Base-by-base conservation (phyloP, 2,888 invertebrate genomes). In the Escarpia spicata region DNA sequence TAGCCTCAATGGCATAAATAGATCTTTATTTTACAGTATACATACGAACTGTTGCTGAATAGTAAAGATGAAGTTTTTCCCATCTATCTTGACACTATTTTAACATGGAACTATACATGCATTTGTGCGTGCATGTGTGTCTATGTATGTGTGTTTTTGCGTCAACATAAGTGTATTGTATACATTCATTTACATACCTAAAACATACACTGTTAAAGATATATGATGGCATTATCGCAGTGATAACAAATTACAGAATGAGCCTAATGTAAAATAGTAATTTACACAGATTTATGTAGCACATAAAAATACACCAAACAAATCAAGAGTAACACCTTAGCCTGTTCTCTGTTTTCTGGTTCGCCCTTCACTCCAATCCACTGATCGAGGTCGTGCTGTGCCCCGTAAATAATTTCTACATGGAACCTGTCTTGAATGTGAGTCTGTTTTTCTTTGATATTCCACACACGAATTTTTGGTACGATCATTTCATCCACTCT, bases 361-460 rank as follows among this genome's bases (percentile, higher is more conserved):
- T 75, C 75, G 19, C 75, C 75, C 75, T 75, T 75, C 75, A 75
- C 75, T 6, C 75, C 75, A 75, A 75, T 75, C 75, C 75, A 75
- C n/a, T 75, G 75, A 26, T 75, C 75, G 19, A 19, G 75, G 75
- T 75, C 75, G 26, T 75, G 75, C 6, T 26, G 75, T 4, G 75
- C 19, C 3, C 75, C 75, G 75, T 75, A 75, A 3, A 75, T 26
- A n/a, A 75, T 75, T 26, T 75, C 2, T 26, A 75, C 75, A 6
- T 75, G 75, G 75, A 75, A 75, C 75, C 75, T 75, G 75, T 75
- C 75, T 75, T 75, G 75, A 75, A 75, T 75, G 75, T 75, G 75
- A 26, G 19, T 75, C 75, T 75, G 26, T 6, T 75, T 75, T 26
- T 75, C 75, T 75, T 75, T 26, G 19, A 75, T 75, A n/a, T 26